Conservation (phyloP, 2,888 invertebrate species). For the Catocala fraxini region DNA sequence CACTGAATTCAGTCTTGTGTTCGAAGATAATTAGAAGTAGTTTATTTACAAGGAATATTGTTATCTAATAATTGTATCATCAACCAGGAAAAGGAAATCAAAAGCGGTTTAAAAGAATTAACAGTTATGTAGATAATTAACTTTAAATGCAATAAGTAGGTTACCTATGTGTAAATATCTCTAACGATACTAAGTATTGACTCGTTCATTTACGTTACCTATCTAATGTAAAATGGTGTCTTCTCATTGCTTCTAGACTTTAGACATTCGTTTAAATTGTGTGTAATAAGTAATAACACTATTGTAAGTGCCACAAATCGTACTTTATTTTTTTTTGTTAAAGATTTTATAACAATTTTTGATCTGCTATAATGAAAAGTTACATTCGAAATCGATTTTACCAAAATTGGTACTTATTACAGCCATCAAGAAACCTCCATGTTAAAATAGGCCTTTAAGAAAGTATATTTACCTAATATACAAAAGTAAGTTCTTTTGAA, state of each 20-base stretch:
- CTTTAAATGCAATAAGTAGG: conserved; percentile 14
- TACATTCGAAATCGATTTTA: conserved; percentile 6
- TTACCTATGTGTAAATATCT: conserved; percentile 12
- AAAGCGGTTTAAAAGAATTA: conserved; percentile 9
- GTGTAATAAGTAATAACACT: conserved; percentile 10
- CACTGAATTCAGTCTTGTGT: conserved; percentile 87
- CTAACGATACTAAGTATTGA: conserved; percentile 20
- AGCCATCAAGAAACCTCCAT: not conserved
- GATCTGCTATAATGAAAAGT: not conserved
- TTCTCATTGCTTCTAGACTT: conserved; percentile 21
- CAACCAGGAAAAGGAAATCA: conserved; percentile 26
- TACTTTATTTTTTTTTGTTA: not conserved
- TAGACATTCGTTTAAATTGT: not conserved
- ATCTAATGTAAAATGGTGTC: conserved; percentile 24
- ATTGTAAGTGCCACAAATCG: conserved; percentile 21
- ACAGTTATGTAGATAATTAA: conserved; percentile 17
- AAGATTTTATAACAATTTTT: not conserved
- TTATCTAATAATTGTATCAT: conserved; percentile 30
- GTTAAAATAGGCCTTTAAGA: conserved; percentile 16
- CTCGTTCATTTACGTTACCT: conserved; percentile 17
- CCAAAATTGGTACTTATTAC: not conserved
- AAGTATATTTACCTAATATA: conserved; percentile 29
- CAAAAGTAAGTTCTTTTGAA: conserved; percentile 43
- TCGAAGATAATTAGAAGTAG: conserved; percentile 78
- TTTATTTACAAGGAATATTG: conserved; percentile 74